phyloP scores from a whole-genome alignment of 2,113 vertebrate genomes.

The Barbus barbus region DNA sequence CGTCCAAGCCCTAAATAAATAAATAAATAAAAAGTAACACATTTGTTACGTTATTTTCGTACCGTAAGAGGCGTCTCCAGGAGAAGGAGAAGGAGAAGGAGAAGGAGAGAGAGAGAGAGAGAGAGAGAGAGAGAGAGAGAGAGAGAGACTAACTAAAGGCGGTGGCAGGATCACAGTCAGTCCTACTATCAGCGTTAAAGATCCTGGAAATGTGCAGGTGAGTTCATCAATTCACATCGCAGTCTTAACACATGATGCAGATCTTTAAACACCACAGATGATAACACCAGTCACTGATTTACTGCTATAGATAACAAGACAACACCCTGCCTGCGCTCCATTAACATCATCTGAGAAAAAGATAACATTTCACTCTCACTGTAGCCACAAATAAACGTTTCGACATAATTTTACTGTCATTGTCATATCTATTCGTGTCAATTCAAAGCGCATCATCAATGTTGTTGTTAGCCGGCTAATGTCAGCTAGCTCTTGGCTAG shows the following conservation, averaged over 20 bases:
- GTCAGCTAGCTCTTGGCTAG: conserved; percentile 18
- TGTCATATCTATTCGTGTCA: neutral
- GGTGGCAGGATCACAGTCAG: neutral
- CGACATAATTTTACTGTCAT: neutral
- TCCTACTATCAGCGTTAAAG: neutral
- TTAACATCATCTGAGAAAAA: neutral
- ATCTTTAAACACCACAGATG: neutral
- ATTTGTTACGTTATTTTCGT: neutral
- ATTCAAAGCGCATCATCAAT: conserved; percentile 12
- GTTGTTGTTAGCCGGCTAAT: conserved; percentile 27
- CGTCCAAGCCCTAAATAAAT: neutral
- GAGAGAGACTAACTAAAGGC: conserved; percentile 13
- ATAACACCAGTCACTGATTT: neutral
- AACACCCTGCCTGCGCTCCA: conserved; percentile 13
- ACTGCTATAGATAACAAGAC: neutral
- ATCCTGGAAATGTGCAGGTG: conserved; percentile 34
- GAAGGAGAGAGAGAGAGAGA: neutral
- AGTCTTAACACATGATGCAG: neutral
- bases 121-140: conserved; percentile 4
- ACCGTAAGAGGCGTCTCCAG: conserved; percentile 1
- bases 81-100: neutral
- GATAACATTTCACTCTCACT: neutral
- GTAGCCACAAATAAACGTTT: neutral
- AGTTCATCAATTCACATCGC: neutral
- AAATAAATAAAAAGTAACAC: neutral